These are phyloP conservation scores for Germaria angustata DNA, from an alignment of 2,888 invertebrate species.

Conservation along the genomic window DNA sequence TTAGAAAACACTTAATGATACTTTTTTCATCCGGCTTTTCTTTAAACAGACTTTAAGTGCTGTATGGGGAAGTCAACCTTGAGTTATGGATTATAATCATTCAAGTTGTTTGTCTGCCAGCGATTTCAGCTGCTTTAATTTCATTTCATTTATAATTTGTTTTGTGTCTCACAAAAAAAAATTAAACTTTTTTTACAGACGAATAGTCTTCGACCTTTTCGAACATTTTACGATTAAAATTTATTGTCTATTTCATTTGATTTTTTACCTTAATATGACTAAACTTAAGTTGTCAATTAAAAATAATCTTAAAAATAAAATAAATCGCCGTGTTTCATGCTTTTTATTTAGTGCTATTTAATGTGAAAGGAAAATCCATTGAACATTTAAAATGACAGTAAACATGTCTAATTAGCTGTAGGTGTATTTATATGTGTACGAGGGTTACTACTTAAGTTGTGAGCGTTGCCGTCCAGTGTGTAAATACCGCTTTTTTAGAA, in stretches of 20 bases:
- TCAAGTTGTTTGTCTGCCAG: neutral
- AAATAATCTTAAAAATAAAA: constrained; percentile 7
- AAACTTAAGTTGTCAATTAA: constrained; percentile 53
- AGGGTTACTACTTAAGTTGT: neutral
- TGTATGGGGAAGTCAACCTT: constrained; percentile 44
- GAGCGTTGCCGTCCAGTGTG: no score
- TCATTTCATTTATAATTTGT: constrained; percentile 34
- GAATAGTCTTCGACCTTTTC: no score
- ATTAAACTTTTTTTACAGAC: neutral
- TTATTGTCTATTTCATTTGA: constrained; percentile 30
- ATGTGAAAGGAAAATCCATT: neutral
- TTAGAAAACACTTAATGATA: neutral
- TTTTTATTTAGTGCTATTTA: constrained; percentile 8
- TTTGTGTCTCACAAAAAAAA: neutral
- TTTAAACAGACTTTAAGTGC: constrained; percentile 39
- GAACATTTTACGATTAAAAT: neutral
- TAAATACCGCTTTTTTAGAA: no score
- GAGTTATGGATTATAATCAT: constrained; percentile 49
- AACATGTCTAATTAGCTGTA: constrained; percentile 41
- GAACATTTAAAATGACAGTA: constrained; percentile 47
- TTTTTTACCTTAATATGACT: constrained; percentile 45
- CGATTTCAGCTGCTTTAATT: constrained; percentile 27
- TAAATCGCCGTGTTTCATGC: constrained; percentile 27
- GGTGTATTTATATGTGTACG: constrained; percentile 26
- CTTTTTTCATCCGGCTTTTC: neutral